Base-by-base conservation (phyloP, 2,888 invertebrate genomes). In the Epinotia nisella region DNA sequence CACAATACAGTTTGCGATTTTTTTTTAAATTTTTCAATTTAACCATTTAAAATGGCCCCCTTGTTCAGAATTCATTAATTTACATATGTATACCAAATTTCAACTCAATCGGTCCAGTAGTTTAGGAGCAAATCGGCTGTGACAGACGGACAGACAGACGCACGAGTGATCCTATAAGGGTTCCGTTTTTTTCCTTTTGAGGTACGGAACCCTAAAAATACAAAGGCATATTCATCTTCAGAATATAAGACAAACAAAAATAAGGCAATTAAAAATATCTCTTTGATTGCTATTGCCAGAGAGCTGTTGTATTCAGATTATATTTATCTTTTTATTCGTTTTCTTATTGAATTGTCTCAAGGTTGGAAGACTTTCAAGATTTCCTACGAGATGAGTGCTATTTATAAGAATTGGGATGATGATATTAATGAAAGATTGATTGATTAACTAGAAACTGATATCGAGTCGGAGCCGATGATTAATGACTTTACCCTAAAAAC, bases 361-460 rank as follows among this genome's bases (percentile, higher is more conserved):
- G 62, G 55, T 49, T 70, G 49, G 55, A 49, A 62, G n/a, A 56
- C 11, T 21, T 35, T 70, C 24, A 19, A 24, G 15, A 19, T 39
- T 55, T 24, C 51, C n/a, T 3, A 15, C 13, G 17, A 56, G n/a
- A 49, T 11, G 35, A 56, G 62, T 51, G 41, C 7, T 7, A 21
- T 15, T 45, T 59, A n/a, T 60, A 15, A 41, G 41, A 41, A 21
- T 21, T n/a, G 5, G 41, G 5, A 19, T 55, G 39, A 56, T 66
- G 66, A 56, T 66, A 66, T 56, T 41, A 66, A 56, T 66, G 67
- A 59, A 49, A 58, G 67, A 67, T 59, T 67, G 67, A 67, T 59
- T 67, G 67, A 58, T 58, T 67, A 62, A 21, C 7, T 58, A 45
- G 59, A 5, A 55, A 66, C 66, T 66, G 66, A 56, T 56, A 66